phyloP scores from a whole-genome alignment of 2,113 vertebrate species.

The Leucoraja erinaceus region DNA sequence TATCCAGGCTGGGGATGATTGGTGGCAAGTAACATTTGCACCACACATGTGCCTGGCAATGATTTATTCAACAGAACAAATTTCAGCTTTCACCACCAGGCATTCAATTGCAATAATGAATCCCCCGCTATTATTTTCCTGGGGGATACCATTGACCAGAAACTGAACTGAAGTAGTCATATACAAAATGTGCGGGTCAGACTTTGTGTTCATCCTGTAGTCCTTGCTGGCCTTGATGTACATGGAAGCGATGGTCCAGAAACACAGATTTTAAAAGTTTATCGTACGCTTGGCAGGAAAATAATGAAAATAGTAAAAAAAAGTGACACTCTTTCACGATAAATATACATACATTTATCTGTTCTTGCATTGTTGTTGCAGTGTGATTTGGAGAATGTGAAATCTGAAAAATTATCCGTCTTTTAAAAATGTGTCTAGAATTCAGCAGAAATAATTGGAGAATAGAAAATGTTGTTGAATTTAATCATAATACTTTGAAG shows the following conservation, averaged over 20 bases:
- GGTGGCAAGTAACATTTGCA: too few relatives aligned
- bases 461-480: background rate
- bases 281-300: background rate
- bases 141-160: too few relatives aligned
- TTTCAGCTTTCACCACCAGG: too few relatives aligned
- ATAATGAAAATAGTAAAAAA: background rate
- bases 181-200: too few relatives aligned
- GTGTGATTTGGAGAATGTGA: background rate
- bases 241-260: background rate
- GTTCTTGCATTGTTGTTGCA: background rate
- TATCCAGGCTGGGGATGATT: too few relatives aligned
- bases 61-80: too few relatives aligned
- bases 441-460: background rate
- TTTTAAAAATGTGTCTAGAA: background rate
- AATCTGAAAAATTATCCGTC: background rate
- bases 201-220: background rate
- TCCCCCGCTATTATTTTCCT: too few relatives aligned
- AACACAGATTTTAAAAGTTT: background rate
- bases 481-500: background rate
- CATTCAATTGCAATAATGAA: too few relatives aligned
- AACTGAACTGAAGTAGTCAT: too few relatives aligned
- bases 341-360: background rate
- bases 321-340: background rate
- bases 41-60: too few relatives aligned
- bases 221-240: background rate